phyloP scores from a whole-genome alignment of 2,888 invertebrate genomes.

The Xanthorhoe designata region DNA sequence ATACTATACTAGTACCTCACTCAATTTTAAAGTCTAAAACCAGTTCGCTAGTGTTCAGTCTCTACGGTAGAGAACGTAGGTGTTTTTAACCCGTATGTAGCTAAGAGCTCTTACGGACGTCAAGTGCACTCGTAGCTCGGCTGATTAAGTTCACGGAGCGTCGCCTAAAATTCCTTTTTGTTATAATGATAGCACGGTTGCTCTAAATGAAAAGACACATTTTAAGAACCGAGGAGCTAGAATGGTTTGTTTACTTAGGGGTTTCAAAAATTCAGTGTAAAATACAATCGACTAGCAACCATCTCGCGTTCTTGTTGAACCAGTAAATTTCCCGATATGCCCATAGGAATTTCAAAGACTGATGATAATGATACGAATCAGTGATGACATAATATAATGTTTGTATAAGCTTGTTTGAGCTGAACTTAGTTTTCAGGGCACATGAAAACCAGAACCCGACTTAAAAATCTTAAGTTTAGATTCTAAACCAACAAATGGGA shows the following conservation, averaged over 20 bases:
- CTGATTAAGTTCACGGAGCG: conserved; percentile 61
- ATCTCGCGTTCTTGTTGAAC: too few relatives aligned
- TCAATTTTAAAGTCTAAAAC: background rate
- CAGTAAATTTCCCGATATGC: too few relatives aligned
- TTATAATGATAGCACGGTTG: conserved; percentile 30
- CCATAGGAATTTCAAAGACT: too few relatives aligned
- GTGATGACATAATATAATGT: too few relatives aligned
- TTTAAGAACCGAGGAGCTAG: conserved; percentile 6
- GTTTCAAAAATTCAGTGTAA: too few relatives aligned
- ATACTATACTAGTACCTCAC: background rate
- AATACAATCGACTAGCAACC: too few relatives aligned
- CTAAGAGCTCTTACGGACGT: conserved; percentile 58
- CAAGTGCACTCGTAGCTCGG: conserved; percentile 64
- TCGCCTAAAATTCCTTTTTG: conserved; percentile 38
- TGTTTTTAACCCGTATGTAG: conserved; percentile 47
- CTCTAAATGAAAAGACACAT: conserved; percentile 35
- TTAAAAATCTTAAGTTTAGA: too few relatives aligned
- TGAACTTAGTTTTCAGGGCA: too few relatives aligned
- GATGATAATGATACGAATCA: too few relatives aligned
- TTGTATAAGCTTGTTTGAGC: too few relatives aligned
- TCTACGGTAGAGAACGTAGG: conserved; percentile 36
- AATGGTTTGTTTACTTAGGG: background rate
- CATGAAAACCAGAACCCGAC: too few relatives aligned
- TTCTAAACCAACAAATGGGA: too few relatives aligned
- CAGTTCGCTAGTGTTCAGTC: conserved; percentile 16